phyloP scores from a whole-genome alignment of 2,113 vertebrate genomes.

The Sander vitreus region DNA sequence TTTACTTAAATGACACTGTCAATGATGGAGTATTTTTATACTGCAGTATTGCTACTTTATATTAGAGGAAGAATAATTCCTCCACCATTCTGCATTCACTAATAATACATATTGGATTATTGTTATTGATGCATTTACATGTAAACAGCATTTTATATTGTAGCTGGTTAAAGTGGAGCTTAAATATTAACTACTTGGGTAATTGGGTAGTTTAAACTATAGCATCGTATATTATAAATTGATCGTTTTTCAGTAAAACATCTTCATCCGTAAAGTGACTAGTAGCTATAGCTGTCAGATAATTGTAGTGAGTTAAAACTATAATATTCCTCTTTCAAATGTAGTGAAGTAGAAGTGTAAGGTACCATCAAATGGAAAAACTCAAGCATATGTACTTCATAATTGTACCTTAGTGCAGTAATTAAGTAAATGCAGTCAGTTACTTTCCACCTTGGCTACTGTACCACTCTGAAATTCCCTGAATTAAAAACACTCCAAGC shows the following conservation, averaged over 20 bases:
- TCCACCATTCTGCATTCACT: not conserved
- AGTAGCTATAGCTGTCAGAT: not conserved
- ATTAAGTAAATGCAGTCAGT: not conserved
- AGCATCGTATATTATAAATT: not conserved
- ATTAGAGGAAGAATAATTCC: not conserved
- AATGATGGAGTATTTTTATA: not conserved
- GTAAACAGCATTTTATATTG: not conserved
- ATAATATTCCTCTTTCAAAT: not conserved
- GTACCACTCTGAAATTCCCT: not conserved
- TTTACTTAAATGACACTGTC: not conserved
- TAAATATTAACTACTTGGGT: not conserved
- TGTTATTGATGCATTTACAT: not conserved
- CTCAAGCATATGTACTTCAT: not conserved
- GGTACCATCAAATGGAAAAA: not conserved
- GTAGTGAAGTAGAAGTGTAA: not conserved
- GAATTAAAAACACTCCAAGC: constrained; percentile 27
- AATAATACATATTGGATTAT: not conserved
- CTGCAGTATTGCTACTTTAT: not conserved
- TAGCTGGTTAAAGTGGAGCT: not conserved
- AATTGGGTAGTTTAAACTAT: not conserved
- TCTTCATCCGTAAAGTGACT: not conserved
- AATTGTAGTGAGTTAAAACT: not conserved
- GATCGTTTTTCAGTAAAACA: not conserved
- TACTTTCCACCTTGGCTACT: not conserved
- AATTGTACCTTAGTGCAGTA: not conserved